Conservation (phyloP, 2,113 vertebrate genomes). For the Leptobrachium ailaonicum region DNA sequence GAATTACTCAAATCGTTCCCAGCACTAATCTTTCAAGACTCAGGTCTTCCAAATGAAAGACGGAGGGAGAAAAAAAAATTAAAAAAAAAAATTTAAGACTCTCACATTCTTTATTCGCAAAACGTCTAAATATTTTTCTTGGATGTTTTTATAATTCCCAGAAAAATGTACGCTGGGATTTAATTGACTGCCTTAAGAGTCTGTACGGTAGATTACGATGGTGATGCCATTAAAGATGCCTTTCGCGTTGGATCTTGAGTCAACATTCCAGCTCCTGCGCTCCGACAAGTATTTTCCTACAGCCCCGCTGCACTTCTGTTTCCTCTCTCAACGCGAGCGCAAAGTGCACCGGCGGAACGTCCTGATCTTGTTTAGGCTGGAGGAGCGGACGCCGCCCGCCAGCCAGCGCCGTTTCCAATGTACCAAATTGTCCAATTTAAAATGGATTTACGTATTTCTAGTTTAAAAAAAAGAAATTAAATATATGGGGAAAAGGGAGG, state of each 20-base stretch:
- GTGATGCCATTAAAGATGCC: constrained; percentile 8
- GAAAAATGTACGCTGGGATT: background rate
- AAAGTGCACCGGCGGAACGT: background rate
- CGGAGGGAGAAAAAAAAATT: background rate
- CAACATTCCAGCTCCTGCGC: constrained; percentile 7
- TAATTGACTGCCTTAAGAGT: constrained; percentile 13
- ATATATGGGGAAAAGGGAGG: too few species aligned
- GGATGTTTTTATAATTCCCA: constrained; percentile 8
- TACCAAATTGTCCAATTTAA: too few species aligned
- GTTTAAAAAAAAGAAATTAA: too few species aligned
- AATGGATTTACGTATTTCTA: too few species aligned
- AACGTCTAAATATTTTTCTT: constrained; percentile 17
- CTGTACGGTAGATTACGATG: constrained; percentile 6
- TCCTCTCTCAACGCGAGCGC: constrained; percentile 11
- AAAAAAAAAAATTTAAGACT: too few species aligned
- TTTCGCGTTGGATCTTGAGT: constrained; percentile 20
- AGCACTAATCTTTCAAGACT: constrained; percentile 9
- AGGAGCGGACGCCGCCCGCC: background rate
- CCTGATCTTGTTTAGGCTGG: constrained; percentile 18
- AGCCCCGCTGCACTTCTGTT: constrained; percentile 5
- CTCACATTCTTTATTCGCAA: background rate
- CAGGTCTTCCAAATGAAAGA: background rate
- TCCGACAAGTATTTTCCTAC: constrained; percentile 32
- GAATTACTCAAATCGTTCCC: background rate
- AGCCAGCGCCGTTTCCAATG: too few species aligned